Evolutionary conservation across 2,888 invertebrate species (phyloP), one percentile per base, ranked within the genome.

Genomic region (Galerucella pusilla): DNA sequence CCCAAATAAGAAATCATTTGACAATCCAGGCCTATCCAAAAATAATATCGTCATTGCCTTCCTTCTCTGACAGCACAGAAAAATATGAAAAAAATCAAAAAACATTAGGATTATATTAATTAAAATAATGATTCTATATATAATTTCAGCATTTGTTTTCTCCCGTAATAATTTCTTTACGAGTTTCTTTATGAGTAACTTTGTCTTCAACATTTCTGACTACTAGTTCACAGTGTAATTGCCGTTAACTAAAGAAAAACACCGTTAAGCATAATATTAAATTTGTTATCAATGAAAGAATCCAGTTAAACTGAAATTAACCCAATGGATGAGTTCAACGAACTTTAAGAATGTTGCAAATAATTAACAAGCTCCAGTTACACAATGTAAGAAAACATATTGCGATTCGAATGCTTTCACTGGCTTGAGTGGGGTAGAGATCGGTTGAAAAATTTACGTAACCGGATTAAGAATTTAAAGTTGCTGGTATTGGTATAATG

Each of bases 361-460:
- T 61, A 61, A 61, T 61, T 61, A 61, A 35, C 61, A 14, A 61
- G 61, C 61, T 61, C 61, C 61, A 61, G 71, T 77, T 75, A 77
- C 73, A 73, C 67, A 73, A 75, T 70, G 12, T 45, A 70, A 73
- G 76, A 74, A 77, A 75, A 75, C 73, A 71, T 75, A 71, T 74
- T 69, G 70, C 69, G 72, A 77, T 75, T 67, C 54, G 73, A 59
- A 60, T 63, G 73, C 73, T 73, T 73, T 73, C 73, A 73, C 73
- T 73, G n/a, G 10, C 35, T 46, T 9, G 59, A 60, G 7, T 60
- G 2, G 28, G 59, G 10, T 11, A 10, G 3, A 12, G 35, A 61
- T 25, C 60, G 60, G 2, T 20, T 12, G 11, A 61, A 61, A 61
- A 61, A 28, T 35, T 61, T 61, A 57, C 20, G 11, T 57, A 57